Conservation (phyloP, 2,797 vertebrate genomes). For the Kryptolebias ocellatus region DNA sequence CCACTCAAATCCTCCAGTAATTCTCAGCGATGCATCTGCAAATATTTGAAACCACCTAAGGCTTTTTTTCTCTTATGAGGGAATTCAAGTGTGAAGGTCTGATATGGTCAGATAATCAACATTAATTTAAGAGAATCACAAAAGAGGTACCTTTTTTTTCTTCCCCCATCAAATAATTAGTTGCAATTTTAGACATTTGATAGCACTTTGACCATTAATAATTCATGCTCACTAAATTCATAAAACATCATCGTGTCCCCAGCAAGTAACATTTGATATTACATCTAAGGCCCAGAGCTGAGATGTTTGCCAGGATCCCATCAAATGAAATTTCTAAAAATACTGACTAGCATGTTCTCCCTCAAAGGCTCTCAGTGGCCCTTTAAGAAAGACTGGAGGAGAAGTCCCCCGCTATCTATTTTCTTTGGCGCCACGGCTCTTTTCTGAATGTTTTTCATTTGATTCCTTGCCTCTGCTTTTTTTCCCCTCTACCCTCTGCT, state of each 20-base stretch:
- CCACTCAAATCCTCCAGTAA: conserved; percentile 40
- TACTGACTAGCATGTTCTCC: conserved; percentile 77
- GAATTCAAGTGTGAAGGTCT: conserved; percentile 71
- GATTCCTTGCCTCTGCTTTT: conserved; percentile 83
- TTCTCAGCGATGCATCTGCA: conserved; percentile 19
- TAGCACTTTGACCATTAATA: conserved; percentile 77
- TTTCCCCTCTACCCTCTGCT: conserved; percentile 66
- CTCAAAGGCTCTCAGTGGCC: conserved; percentile 77
- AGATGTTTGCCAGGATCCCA: conserved; percentile 82
- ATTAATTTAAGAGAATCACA: conserved; percentile 71
- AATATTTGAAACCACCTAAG: conserved; percentile 53
- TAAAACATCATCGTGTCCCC: conserved; percentile 82
- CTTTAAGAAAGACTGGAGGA: conserved; percentile 74
- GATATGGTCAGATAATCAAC: conserved; percentile 70
- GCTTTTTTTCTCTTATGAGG: conserved; percentile 51
- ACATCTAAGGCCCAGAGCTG: conserved; percentile 83
- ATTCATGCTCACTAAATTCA: conserved; percentile 82
- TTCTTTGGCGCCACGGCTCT: conserved; percentile 89
- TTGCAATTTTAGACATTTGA: conserved; percentile 76
- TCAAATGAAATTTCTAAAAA: conserved; percentile 85
- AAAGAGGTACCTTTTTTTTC: conserved; percentile 54
- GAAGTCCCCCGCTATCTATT: conserved; percentile 85
- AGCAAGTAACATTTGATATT: conserved; percentile 85
- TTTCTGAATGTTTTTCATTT: conserved; percentile 92
- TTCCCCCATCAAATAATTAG: conserved; percentile 70